Percentiles rank a stretch among this genome's conserved stretches.
These are phyloP conservation scores for Piscicola geometra DNA, from an alignment of 2,888 invertebrate genomes.

Conservation along the genomic window DNA sequence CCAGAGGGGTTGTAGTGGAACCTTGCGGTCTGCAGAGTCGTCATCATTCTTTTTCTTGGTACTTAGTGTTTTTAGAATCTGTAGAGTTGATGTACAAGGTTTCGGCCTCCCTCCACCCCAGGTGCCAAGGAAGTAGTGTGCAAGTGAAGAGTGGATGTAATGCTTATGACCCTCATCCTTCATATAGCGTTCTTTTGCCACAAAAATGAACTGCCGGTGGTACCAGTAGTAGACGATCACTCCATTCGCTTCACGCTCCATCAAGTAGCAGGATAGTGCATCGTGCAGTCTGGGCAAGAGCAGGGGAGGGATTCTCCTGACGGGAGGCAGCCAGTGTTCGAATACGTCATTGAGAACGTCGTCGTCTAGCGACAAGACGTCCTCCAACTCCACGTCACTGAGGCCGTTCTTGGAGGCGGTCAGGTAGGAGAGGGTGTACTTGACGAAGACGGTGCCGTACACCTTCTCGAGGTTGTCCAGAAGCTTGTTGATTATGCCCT, in stretches of 20 bases:
- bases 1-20: slow-evolving; percentile 49
- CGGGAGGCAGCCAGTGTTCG: slow-evolving; percentile 47
- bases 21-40: slow-evolving; percentile 47
- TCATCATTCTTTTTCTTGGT: slow-evolving; percentile 39
- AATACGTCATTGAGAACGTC: slow-evolving; percentile 45
- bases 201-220: slow-evolving; percentile 44
- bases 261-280: slow-evolving; percentile 45
- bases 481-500: slow-evolving; percentile 46
- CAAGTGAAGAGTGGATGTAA: slow-evolving; percentile 47
- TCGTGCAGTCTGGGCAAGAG: slow-evolving; percentile 45
- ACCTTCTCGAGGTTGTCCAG: slow-evolving; percentile 44
- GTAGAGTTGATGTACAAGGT: slow-evolving; percentile 44
- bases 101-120: slow-evolving; percentile 49
- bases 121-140: slow-evolving; percentile 50
- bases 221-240: slow-evolving; percentile 45
- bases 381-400: slow-evolving; percentile 45
- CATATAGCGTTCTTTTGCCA: slow-evolving; percentile 43
- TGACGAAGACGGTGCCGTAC: slow-evolving; percentile 43
- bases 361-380: slow-evolving; percentile 44
- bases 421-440: slow-evolving; percentile 44
- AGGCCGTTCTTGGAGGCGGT: slow-evolving; percentile 46
- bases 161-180: slow-evolving; percentile 32
- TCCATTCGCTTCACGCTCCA: slow-evolving; percentile 46
- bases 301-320: slow-evolving; percentile 48
- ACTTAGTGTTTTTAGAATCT: slow-evolving; percentile 38